Base-by-base conservation (phyloP, 2,888 invertebrate genomes). In the Seira sanloemensis region DNA sequence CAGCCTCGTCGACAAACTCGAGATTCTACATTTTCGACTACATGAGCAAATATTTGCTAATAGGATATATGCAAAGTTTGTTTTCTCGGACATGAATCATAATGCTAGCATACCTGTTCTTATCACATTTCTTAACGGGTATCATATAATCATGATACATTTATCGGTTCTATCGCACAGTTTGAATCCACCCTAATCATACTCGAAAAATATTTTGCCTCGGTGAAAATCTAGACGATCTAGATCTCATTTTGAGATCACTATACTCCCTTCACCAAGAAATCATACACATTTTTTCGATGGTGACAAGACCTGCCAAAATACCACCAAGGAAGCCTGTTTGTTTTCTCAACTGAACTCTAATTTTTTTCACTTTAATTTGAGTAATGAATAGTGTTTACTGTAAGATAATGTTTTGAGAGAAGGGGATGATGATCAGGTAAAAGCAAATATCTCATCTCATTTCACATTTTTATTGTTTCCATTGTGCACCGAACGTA, bases 201-300 rank as follows among this genome's bases (percentile, higher is more conserved):
- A n/a, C n/a, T n/a, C n/a, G n/a, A 62, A 62, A 62, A 62, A 62
- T 62, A 62, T 21, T 62, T 62, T 62, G n/a, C n/a, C 21, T 67
- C 68, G 46, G 66, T 77, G 76, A 67, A 37, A 81, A 81, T 75
- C 82, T 82, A 77, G 77, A 82, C 77, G 78, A 75, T 83, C 78
- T 84, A 84, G 84, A 78, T 75, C 74, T 24, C 67, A 65, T 68
- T 58, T 21, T 37, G 62, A 62, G 7, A 62, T 58, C 72, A 72
- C 71, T 16, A 72, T 77, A 76, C 66, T 82, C 81, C 81, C 68
- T 76, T 73, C 83, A 83, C 58, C 74, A 77, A 65, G n/a, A 12
- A 78, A 84, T 84, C 81, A 26, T 37, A 62, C 25, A 37, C 19
- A 46, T 26, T 37, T 69, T 67, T 54, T 27, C 21, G 21, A 71